Conservation (phyloP, 2,888 invertebrate species). For the Phoenoteleia sp. region DNA sequence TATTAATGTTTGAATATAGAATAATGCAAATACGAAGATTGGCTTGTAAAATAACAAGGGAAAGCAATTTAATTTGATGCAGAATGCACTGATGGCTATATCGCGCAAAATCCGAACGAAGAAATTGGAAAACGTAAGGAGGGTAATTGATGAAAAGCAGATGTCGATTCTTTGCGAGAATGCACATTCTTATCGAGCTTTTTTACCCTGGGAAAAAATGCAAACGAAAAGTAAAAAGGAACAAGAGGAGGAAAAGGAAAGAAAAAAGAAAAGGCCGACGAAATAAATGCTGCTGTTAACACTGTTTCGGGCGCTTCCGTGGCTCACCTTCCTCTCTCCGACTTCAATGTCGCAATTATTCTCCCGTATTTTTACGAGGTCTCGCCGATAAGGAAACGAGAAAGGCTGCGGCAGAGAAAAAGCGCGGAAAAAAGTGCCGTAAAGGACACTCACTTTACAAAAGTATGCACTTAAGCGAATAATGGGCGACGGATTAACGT, state of each 20-base stretch:
- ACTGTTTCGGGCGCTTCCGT: slow-evolving; percentile 47
- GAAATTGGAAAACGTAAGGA: slow-evolving; percentile 53
- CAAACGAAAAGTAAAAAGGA: slow-evolving; percentile 26
- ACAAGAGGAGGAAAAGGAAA: slow-evolving; percentile 26
- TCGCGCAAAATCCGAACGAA: slow-evolving; percentile 31
- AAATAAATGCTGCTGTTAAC: slow-evolving; percentile 44
- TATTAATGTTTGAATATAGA: slow-evolving; percentile 57
- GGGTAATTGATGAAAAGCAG: slow-evolving; percentile 66
- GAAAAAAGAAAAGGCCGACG: not conserved
- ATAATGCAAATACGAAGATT: slow-evolving; percentile 60
- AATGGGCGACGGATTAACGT: slow-evolving; percentile 43
- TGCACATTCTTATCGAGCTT: slow-evolving; percentile 45
- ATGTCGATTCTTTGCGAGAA: slow-evolving; percentile 61
- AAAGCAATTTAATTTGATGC: slow-evolving; percentile 58
- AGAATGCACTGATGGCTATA: slow-evolving; percentile 37
- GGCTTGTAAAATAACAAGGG: slow-evolving; percentile 53
- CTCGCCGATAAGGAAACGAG: slow-evolving; percentile 63
- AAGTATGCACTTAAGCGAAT: slow-evolving; percentile 52
- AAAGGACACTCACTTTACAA: slow-evolving; percentile 55
- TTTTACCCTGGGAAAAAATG: slow-evolving; percentile 7
- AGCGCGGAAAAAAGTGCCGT: slow-evolving; percentile 45
- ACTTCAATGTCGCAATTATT: slow-evolving; percentile 54
- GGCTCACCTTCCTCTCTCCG: slow-evolving; percentile 17
- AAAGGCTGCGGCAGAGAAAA: slow-evolving; percentile 34
- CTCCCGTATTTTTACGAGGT: slow-evolving; percentile 44